Evolutionary conservation across 2,113 vertebrate genomes (phyloP), one percentile per base, ranked within the genome.

Genomic region (Phoxinus phoxinus): DNA sequence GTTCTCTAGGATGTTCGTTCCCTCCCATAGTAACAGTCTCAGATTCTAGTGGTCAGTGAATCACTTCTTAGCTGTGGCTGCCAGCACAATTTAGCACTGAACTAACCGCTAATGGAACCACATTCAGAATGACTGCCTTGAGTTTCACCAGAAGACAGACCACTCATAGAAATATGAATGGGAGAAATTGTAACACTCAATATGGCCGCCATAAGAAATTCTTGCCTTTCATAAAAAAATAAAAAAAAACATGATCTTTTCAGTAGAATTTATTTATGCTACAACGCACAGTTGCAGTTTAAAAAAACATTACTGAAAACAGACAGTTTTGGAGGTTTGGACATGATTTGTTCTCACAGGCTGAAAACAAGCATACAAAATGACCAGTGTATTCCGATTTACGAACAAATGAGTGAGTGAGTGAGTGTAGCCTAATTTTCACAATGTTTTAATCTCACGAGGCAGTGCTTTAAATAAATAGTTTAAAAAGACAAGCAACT

Each of bases 1-100:
- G 9, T 53, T 61, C 69, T 23, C 17, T 25, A 25, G 3, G 37
- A 41, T 56, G 4, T 97, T 97, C 96, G 96, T 63, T 96, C 56
- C 11, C 8, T n/a, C 30, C 67, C n/a, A 56, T 19, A 74, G 32
- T 35, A 74, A 25, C 59, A 48, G 37, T 84, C 48, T 59, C 58
- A 10, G 63, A n/a, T 81, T 23, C 8, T 46, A 58, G 27, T 51
- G 35, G 21, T 46, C 44, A 83, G 69, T 71, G n/a, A 21, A 44
- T 25, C 17, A 44, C 37, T n/a, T 73, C 61, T 35, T 61, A 32
- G 35, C 23, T 35, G 12, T 41, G n/a, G 56, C 53, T 25, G 23
- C 75, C 71, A 76, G 35, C 23, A 30, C 13, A 58, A 44, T 81
- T 74, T 59, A 56, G 19, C 6, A 3, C 69, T 75, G n/a, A 84